phyloP scores from a whole-genome alignment of 2,113 vertebrate genomes.

The Cephalophus harveyi region DNA sequence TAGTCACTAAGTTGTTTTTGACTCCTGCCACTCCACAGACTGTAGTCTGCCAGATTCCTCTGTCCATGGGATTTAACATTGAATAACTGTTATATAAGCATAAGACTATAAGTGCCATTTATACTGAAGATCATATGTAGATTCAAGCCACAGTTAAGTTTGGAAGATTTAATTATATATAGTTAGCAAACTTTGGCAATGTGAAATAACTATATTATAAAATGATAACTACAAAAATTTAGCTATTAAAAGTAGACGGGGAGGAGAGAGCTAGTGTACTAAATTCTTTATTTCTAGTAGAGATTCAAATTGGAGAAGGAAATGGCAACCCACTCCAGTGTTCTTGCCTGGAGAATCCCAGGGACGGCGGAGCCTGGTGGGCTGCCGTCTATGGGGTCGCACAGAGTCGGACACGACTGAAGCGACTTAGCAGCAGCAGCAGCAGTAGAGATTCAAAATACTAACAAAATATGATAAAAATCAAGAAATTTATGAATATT shows the following conservation, averaged over 20 bases:
- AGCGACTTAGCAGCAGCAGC: no score
- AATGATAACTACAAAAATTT: neutral
- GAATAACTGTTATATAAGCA: neutral
- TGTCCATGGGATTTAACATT: neutral
- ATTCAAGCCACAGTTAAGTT: neutral
- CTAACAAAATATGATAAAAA: neutral
- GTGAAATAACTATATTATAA: neutral
- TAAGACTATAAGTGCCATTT: neutral
- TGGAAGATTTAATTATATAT: slow-evolving; percentile 7
- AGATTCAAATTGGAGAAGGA: no score
- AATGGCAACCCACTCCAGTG: no score
- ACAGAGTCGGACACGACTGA: no score
- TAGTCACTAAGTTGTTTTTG: neutral
- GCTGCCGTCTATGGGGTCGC: no score
- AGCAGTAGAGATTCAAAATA: neutral
- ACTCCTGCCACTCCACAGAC: neutral
- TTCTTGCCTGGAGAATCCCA: no score
- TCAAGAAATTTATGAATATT: neutral
- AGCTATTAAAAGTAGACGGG: neutral
- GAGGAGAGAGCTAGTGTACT: neutral
- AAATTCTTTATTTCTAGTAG: neutral
- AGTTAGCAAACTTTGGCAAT: neutral
- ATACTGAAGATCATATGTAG: neutral
- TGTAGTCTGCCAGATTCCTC: neutral
- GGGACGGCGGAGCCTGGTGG: no score